These are phyloP conservation scores for Malaclemys terrapin DNA, from an alignment of 2,113 vertebrate genomes.

Conservation along the genomic window DNA sequence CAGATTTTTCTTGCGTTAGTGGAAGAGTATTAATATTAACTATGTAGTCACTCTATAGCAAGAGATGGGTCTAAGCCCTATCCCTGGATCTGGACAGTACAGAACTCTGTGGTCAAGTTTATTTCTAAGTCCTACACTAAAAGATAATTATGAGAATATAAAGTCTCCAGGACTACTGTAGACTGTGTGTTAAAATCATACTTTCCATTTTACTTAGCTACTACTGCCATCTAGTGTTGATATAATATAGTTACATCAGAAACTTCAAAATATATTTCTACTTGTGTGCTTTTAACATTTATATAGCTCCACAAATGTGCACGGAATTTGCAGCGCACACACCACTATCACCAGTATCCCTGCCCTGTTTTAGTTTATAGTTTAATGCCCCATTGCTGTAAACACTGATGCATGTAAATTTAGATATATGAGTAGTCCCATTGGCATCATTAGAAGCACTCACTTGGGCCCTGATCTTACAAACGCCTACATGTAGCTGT, in stretches of 20 bases:
- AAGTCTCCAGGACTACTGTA: neutral
- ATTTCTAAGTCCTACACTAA: neutral
- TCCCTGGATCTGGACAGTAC: neutral
- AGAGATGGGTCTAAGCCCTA: neutral
- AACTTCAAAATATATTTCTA: neutral
- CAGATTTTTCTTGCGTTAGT: neutral
- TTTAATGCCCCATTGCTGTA: neutral
- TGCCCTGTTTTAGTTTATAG: neutral
- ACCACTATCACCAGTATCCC: neutral
- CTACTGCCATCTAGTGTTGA: slow-evolving; percentile 72
- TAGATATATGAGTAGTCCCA: neutral
- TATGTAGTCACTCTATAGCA: neutral
- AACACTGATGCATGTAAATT: neutral
- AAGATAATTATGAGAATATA: neutral
- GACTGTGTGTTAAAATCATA: neutral
- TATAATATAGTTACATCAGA: neutral
- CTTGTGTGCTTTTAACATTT: neutral
- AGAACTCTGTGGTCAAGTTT: neutral
- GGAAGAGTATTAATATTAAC: neutral
- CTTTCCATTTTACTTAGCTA: slow-evolving; percentile 13
- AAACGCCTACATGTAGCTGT: neutral
- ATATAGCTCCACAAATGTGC: neutral
- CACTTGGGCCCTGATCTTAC: neutral
- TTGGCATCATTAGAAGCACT: neutral
- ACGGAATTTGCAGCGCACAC: neutral